Evolutionary conservation across 2,113 vertebrate species (phyloP), one percentile per base, ranked within the genome.

Genomic region (Xiphophorus couchianus): DNA sequence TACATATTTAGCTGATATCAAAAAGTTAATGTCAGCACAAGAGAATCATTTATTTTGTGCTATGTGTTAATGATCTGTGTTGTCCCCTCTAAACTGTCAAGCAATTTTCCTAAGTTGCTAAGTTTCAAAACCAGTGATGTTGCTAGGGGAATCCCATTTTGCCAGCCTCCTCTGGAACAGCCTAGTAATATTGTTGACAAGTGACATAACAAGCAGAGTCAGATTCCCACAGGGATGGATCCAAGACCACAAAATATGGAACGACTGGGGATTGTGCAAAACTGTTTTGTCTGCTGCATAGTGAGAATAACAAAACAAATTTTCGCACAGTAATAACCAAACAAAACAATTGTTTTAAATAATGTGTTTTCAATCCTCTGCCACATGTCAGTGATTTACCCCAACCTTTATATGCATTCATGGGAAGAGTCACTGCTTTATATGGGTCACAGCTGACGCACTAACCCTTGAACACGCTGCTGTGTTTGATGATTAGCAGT

Each of bases 401-500:
- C 25, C 15, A 35, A 25, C 44, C 67, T 86, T 86, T 80, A 68
- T 70, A 7, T 15, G 39, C 28, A 69, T 76, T 39, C 27, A 78
- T 83, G 78, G 82, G 86, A 86, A 86, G 17, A 87, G 19, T 68
- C 51, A 65, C 48, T 77, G 58, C 63, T 81, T 11, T 76, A 44
- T 61, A 30, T 29, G 51, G 35, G 29, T 71, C 74, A 42, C 66
- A 62, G 48, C 70, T 67, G 35, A 80, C 27, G 70, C 62, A 66
- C 17, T 64, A 33, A 19, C 6, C 33, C 3, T 25, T 48, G 17
- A 72, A 77, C 48, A 74, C 25, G 54, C 35, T 25, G 39, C 74
- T 83, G n/a, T 31, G 60, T 82, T 90, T 86, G 78, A 84, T 89
- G 89, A 84, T 77, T 65, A 74, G 78, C 76, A 70, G 82, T 91